Evolutionary conservation across 2,888 invertebrate genomes (phyloP).

Genomic region (Folsomia manolachei): DNA sequence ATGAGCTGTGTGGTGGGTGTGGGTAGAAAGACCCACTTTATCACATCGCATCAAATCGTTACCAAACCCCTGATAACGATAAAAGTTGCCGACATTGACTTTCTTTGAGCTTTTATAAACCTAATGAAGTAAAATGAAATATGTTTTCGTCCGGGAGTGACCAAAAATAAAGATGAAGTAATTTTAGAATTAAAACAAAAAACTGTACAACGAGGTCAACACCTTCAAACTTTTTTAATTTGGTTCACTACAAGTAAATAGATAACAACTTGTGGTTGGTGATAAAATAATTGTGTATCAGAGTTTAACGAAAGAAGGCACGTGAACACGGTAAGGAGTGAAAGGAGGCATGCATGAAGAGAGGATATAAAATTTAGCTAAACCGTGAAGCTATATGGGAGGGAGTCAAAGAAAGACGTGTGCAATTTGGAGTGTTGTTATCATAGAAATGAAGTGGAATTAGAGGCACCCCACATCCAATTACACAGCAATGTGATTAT

Average conservation of each 20-base stretch:
- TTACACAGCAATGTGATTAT: slow-evolving; percentile 42
- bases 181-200: no score
- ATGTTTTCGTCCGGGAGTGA: not conserved
- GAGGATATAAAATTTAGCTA: slow-evolving; percentile 16
- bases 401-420: slow-evolving; percentile 23
- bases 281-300: no score
- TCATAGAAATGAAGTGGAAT: slow-evolving; percentile 49
- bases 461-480: slow-evolving; percentile 47
- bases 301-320: no score
- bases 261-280: not conserved
- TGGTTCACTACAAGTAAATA: no score
- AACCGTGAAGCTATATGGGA: no score
- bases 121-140: not conserved
- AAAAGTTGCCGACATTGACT: no score
- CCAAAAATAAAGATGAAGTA: no score
- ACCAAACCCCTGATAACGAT: not conserved
- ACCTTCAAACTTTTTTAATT: no score
- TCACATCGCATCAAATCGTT: not conserved
- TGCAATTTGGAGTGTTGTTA: slow-evolving; percentile 33
- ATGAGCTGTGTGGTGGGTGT: not conserved
- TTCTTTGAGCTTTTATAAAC: not conserved
- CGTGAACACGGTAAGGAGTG: slow-evolving; percentile 9
- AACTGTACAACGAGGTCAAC: not conserved
- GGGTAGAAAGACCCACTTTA: not conserved
- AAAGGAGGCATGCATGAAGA: not conserved